A percentile compares a stretch with the other conserved stretches of the same genome.
Conservation (phyloP, 2,888 invertebrate genomes). For the Bombylius major region DNA sequence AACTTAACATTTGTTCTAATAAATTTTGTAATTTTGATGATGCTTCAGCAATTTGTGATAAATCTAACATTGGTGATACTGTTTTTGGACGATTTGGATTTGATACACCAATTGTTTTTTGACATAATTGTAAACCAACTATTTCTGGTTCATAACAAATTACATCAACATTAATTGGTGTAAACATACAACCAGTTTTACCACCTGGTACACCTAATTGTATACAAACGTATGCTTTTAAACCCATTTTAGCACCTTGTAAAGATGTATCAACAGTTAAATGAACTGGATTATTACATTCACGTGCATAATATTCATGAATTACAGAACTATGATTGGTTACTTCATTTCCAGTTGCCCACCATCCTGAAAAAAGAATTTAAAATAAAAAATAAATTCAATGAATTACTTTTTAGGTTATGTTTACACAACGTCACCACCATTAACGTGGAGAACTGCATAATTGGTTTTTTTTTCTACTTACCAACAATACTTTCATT, state of each 20-base stretch:
- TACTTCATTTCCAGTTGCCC: constrained; percentile 95
- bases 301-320: constrained; percentile 92
- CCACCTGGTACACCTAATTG: constrained; percentile 89
- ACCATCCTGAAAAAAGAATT: constrained; percentile 58
- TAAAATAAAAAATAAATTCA: not conserved
- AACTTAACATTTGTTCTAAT: constrained; percentile 63
- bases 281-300: constrained; percentile 89
- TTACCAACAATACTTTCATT: constrained; percentile 82
- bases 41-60: constrained; percentile 77
- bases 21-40: constrained; percentile 62
- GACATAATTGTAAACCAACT: constrained; percentile 65
- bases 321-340: constrained; percentile 95
- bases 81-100: constrained; percentile 43
- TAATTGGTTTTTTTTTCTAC: constrained; percentile 10
- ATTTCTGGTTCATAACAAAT: constrained; percentile 86
- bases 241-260: constrained; percentile 76
- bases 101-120: constrained; percentile 58
- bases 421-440: not conserved
- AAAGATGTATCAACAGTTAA: constrained; percentile 90
- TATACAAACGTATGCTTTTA: constrained; percentile 88
- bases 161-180: constrained; percentile 82
- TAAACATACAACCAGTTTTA: constrained; percentile 91
- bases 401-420: constrained; percentile 17
- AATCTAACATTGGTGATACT: constrained; percentile 57
- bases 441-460: not conserved